These are phyloP conservation scores for Peromyscus polionotus DNA, from an alignment of 2,113 vertebrate species.

Conservation along the genomic window DNA sequence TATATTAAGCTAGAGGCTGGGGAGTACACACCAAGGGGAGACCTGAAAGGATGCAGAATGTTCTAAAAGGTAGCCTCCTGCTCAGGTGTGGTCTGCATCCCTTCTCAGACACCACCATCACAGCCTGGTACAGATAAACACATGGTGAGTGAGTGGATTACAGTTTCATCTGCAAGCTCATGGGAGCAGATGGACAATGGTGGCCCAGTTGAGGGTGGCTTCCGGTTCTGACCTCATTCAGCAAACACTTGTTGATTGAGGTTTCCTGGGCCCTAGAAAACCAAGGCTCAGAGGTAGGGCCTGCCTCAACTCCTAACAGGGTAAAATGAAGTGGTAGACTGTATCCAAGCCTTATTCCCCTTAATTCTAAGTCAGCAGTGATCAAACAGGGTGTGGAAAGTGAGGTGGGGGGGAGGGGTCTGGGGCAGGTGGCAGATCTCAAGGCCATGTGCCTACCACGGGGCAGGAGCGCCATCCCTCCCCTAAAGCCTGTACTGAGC, in stretches of 20 bases:
- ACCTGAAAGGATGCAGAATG: neutral
- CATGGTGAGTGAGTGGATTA: neutral
- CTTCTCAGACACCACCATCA: neutral
- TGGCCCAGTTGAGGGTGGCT: neutral
- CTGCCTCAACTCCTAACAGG: neutral
- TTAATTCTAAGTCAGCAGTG: neutral
- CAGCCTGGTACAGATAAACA: neutral
- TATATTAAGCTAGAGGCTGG: neutral
- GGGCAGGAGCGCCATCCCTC: too few relatives aligned
- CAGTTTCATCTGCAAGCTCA: neutral
- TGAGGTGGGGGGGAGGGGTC: too few relatives aligned
- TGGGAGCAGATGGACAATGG: neutral
- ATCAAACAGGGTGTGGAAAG: neutral
- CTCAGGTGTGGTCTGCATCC: neutral
- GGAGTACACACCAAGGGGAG: neutral
- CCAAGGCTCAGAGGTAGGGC: neutral
- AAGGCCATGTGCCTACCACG: neutral
- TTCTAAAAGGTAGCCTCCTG: neutral
- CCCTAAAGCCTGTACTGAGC: neutral
- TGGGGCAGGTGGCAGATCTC: neutral
- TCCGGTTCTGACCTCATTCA: neutral
- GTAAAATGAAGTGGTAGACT: neutral
- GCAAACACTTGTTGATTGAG: neutral
- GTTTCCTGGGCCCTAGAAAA: neutral
- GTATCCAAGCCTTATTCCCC: neutral